Evolutionary conservation across 2,113 vertebrate species (phyloP).

Genomic region (Shinisaurus crocodilurus): DNA sequence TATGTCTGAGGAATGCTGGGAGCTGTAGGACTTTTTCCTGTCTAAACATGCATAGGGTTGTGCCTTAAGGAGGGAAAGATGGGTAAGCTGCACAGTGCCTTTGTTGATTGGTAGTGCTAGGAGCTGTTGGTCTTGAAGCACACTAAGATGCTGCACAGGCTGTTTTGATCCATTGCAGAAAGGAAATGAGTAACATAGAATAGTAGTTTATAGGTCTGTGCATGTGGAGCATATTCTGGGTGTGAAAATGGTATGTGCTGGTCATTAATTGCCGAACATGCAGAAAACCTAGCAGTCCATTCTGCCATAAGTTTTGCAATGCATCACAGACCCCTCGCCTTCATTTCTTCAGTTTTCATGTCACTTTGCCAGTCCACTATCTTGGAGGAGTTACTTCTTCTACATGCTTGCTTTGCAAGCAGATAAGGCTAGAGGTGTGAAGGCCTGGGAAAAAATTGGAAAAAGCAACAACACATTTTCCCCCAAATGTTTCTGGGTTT

Average conservation of each 20-base stretch:
- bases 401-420: neutral
- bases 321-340: neutral
- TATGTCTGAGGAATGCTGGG: too few relatives aligned
- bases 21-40: too few relatives aligned
- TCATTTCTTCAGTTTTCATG: neutral
- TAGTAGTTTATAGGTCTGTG: neutral
- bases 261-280: neutral
- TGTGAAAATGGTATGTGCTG: neutral
- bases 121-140: too few relatives aligned
- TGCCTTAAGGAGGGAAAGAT: too few relatives aligned
- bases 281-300: neutral
- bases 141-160: neutral
- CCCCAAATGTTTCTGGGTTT: too few relatives aligned
- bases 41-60: too few relatives aligned
- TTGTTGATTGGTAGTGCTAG: too few relatives aligned
- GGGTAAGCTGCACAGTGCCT: too few relatives aligned
- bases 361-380: neutral
- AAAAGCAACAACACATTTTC: too few relatives aligned
- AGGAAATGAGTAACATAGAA: neutral
- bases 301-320: neutral
- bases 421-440: too few relatives aligned
- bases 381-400: neutral
- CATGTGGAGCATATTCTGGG: neutral
- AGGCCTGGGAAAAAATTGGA: too few relatives aligned
- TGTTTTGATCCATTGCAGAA: neutral